phyloP scores from a whole-genome alignment of 1,140 invertebrate genomes.

The Drosophila burlai region DNA sequence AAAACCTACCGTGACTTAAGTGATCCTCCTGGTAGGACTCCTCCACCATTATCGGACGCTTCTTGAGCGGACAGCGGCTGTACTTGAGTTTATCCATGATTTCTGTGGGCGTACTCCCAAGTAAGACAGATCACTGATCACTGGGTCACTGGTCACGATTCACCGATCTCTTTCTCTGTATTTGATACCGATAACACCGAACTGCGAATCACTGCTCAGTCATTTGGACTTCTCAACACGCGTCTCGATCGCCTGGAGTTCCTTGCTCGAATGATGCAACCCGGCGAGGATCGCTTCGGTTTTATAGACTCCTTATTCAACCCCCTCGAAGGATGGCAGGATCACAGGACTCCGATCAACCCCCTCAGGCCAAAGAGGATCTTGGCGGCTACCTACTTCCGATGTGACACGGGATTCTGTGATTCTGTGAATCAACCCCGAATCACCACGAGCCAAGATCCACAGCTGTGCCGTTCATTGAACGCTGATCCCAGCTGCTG shows the following conservation, averaged over 20 bases:
- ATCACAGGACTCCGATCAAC: conserved; percentile 25
- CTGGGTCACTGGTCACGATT: conserved; percentile 11
- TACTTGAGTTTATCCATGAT: conserved; percentile 81
- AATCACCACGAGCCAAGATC: conserved; percentile 64
- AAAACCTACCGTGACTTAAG: conserved; percentile 68
- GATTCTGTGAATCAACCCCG: conserved; percentile 61
- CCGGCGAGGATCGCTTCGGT: conserved; percentile 70
- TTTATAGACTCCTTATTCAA: conserved; percentile 72
- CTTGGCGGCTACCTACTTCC: conserved; percentile 71
- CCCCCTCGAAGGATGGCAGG: conserved; percentile 35
- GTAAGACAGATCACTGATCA: conserved; percentile 23
- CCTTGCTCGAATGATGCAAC: conserved; percentile 82
- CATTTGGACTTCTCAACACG: conserved; percentile 35
- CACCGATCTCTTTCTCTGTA: conserved; percentile 11
- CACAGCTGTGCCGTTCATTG: conserved; percentile 71
- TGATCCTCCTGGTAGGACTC: conserved; percentile 72
- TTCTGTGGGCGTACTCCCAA: background rate
- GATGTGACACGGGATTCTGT: conserved; percentile 68
- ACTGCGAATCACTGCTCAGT: conserved; percentile 46
- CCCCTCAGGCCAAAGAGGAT: conserved; percentile 64
- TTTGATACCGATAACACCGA: conserved; percentile 20
- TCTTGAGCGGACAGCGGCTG: conserved; percentile 95
- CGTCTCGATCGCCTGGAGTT: conserved; percentile 72
- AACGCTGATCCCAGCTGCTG: conserved; percentile 48
- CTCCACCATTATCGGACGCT: conserved; percentile 90